Evolutionary conservation across 2,113 vertebrate species (phyloP), one percentile per base, ranked within the genome.

Genomic region (Gymnarchus niloticus): DNA sequence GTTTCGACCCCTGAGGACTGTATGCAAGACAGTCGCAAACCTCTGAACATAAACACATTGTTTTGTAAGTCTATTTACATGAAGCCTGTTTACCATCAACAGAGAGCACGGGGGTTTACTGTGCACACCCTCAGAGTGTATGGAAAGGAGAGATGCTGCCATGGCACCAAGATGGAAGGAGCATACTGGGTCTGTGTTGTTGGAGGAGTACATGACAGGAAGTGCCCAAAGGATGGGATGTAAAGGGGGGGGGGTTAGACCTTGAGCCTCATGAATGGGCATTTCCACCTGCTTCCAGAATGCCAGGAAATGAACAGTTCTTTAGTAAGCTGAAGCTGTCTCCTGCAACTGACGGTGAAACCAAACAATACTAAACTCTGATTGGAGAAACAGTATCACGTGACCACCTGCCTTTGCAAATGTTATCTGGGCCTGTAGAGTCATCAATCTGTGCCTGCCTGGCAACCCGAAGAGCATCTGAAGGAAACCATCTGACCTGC

Each of bases 401-500:
- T 77, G 65, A 54, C 49, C n/a, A 5, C 51, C 51, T 73, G 7
- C 25, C 48, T 46, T 9, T 83, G 17, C 56, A 56, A 81, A 85
- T 37, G 28, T 33, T 14, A 44, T 41, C 51, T 76, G 65, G 21
- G 4, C 7, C 37, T 52, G 28, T 76, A 48, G 0, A 49, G 25
- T 76, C 8, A 56, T 41, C 49, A 76, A 37, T 76, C 65, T 41
- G 21, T 48, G 21, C 7, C 10, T 10, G 61, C 49, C 46, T 41
- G 56, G 46, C 12, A 44, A 54, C 65, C 83, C 65, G 6, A 61
- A 85, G 49, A 51, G 49, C 65, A 85, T 44, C 48, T 56, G 17
- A 85, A 85, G 49, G 49, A 65, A 21, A 56, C 84, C 61, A 85
- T 54, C 49, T 85, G 84, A 76, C 49, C 49, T 12, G 54, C 23